These are phyloP conservation scores for Chaetops frenatus DNA, from an alignment of 2,113 vertebrate genomes.

Conservation along the genomic window DNA sequence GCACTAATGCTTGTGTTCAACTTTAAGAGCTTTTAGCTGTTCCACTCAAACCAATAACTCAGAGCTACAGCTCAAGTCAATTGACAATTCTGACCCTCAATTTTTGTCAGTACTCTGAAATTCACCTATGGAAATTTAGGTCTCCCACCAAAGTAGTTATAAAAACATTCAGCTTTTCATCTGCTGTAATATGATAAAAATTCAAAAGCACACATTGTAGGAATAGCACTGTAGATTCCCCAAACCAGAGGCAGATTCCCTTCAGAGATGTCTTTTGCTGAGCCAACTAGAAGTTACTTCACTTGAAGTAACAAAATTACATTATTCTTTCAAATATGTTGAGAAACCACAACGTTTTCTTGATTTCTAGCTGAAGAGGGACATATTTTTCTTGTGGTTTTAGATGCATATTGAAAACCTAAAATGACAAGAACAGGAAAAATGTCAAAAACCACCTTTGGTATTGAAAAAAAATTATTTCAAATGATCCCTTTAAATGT, in stretches of 20 bases:
- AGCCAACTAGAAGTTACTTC: background rate
- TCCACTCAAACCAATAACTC: background rate
- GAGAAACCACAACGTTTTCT: too few relatives aligned
- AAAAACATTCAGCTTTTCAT: background rate
- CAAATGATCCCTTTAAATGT: too few relatives aligned
- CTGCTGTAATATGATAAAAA: background rate
- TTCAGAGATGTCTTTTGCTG: background rate
- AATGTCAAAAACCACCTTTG: too few relatives aligned
- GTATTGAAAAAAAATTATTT: too few relatives aligned
- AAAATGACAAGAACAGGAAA: too few relatives aligned
- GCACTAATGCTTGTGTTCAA: background rate
- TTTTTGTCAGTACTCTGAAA: background rate
- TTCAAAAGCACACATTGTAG: background rate
- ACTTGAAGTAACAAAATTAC: background rate
- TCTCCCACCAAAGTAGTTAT: background rate
- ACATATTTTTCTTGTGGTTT: too few relatives aligned
- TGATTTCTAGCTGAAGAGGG: too few relatives aligned
- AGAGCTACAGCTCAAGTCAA: background rate
- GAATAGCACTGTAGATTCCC: background rate
- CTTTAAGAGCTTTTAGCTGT: background rate
- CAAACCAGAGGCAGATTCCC: background rate
- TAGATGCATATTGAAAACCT: too few relatives aligned
- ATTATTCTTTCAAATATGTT: background rate
- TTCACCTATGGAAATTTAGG: background rate
- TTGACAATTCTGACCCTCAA: background rate